A percentile compares a stretch with the other conserved stretches of the same genome.
phyloP scores from a whole-genome alignment of 2,888 invertebrate genomes.

The Pemphredon lugubris region DNA sequence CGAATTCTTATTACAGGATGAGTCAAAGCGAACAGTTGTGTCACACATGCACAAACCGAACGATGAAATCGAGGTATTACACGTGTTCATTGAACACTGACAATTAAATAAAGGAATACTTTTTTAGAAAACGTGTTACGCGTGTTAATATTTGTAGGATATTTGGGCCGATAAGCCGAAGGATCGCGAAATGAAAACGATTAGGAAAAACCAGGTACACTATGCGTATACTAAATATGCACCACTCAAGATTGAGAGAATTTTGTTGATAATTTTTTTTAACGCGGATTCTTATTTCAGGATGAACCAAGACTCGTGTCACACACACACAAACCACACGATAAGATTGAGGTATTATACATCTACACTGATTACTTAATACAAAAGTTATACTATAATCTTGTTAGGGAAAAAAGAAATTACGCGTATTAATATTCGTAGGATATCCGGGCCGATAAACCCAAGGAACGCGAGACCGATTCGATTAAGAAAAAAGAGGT shows the following conservation, averaged over 20 bases:
- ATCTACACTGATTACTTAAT: neutral
- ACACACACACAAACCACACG: slow-evolving; percentile 14
- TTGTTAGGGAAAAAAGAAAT: neutral
- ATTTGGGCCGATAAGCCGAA: slow-evolving; percentile 10
- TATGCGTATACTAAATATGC: neutral
- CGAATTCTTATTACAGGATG: slow-evolving; percentile 29
- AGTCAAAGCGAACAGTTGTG: neutral
- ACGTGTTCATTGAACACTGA: neutral
- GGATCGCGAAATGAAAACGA: slow-evolving; percentile 9
- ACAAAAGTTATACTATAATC: slow-evolving; percentile 1
- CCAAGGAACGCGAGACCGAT: slow-evolving; percentile 15
- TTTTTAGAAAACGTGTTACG: neutral
- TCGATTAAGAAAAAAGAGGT: too few species aligned
- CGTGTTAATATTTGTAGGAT: slow-evolving; percentile 25
- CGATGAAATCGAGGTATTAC: slow-evolving; percentile 39
- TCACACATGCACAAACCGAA: slow-evolving; percentile 10
- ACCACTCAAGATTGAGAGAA: too few species aligned
- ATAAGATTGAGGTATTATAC: slow-evolving; percentile 34
- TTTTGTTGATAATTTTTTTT: neutral
- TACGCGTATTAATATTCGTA: slow-evolving; percentile 13
- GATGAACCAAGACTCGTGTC: slow-evolving; percentile 8
- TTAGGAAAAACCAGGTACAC: slow-evolving; percentile 21
- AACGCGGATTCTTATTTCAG: slow-evolving; percentile 20
- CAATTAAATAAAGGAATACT: neutral
- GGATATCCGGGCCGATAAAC: slow-evolving; percentile 18